Conservation (phyloP, 2,113 vertebrate genomes). For the Puffinus mauretanicus region DNA sequence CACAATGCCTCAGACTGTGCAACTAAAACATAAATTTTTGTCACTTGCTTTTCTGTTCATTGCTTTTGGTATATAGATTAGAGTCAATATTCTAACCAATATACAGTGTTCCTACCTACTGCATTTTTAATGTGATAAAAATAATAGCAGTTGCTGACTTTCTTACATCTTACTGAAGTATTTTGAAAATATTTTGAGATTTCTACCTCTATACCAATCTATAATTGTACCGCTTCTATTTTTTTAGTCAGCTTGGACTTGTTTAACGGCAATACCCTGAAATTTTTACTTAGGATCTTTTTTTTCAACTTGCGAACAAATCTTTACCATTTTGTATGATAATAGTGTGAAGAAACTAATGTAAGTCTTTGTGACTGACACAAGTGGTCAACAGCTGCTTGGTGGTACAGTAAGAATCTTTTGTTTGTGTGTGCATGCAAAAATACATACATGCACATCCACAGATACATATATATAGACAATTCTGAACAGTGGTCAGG, state of each 20-base stretch:
- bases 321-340: neutral
- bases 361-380: neutral
- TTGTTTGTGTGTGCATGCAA: fast-evolving
- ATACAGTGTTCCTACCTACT: neutral
- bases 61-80: neutral
- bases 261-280: neutral
- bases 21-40: neutral
- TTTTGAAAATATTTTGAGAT: neutral
- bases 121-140: neutral
- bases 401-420: neutral
- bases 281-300: neutral
- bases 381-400: neutral
- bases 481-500: neutral
- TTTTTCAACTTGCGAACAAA: neutral
- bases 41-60: neutral
- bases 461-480: neutral
- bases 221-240: neutral
- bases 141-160: neutral
- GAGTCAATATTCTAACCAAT: neutral
- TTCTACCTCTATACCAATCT: neutral
- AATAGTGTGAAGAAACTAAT: neutral
- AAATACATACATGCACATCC: neutral
- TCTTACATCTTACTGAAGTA: neutral
- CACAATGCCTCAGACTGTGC: neutral
- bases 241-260: neutral